Evolutionary conservation across 2,113 vertebrate species (phyloP).

Genomic region (Lampris incognitus): DNA sequence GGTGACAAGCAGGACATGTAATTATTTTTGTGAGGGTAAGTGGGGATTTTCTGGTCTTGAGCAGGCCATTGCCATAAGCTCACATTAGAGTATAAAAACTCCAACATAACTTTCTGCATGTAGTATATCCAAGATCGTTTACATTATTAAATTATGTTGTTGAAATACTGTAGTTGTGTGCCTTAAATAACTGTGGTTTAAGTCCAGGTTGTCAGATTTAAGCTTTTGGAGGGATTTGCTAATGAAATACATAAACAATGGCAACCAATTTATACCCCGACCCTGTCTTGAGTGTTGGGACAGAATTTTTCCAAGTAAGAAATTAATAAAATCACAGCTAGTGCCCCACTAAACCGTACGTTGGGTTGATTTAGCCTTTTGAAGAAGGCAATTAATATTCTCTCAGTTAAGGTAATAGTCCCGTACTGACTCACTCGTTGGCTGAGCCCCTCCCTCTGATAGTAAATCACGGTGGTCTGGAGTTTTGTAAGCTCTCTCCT

Average conservation of each 20-base stretch:
- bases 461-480: constrained; percentile 12
- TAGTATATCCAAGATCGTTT: not conserved
- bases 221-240: not conserved
- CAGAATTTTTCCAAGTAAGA: not conserved
- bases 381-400: too few species aligned
- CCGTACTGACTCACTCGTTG: too few species aligned
- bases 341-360: too few species aligned
- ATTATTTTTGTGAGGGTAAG: not conserved
- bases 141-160: not conserved
- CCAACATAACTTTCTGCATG: too few species aligned
- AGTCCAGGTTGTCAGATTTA: not conserved
- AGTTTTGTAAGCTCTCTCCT: constrained; percentile 18
- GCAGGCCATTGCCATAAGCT: too few species aligned
- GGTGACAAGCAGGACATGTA: not conserved
- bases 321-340: too few species aligned
- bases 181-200: not conserved
- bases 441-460: not conserved
- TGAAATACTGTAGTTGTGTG: not conserved
- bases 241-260: not conserved
- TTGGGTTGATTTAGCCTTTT: too few species aligned
- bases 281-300: not conserved
- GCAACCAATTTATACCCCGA: not conserved
- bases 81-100: too few species aligned
- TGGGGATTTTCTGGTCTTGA: not conserved
- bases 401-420: too few species aligned